These are phyloP conservation scores for Troglohyphantes excavatus DNA, from an alignment of 2,888 invertebrate genomes.

Conservation along the genomic window DNA sequence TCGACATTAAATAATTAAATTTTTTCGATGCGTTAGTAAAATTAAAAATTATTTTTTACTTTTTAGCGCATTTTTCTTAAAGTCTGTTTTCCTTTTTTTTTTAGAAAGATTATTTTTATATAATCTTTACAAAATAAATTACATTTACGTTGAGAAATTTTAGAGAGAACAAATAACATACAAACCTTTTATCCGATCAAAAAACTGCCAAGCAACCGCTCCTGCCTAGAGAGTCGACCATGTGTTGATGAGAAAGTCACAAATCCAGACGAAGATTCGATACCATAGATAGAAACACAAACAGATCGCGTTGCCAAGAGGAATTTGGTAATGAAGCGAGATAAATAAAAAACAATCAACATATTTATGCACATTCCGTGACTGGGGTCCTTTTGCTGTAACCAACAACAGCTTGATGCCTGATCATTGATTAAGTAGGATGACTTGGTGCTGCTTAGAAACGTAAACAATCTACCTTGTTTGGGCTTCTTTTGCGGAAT, in stretches of 20 bases:
- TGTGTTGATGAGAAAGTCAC: neutral
- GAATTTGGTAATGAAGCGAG: neutral
- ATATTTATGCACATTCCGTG: conserved; percentile 39
- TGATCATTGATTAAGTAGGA: conserved; percentile 15
- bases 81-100: too few species aligned
- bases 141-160: too few species aligned
- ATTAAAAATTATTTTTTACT: too few species aligned
- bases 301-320: conserved; percentile 47
- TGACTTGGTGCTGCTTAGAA: neutral
- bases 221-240: neutral
- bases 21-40: too few species aligned
- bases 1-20: too few species aligned
- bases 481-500: too few species aligned
- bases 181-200: neutral
- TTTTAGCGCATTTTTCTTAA: too few species aligned
- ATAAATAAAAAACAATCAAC: neutral
- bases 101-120: too few species aligned
- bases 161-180: neutral
- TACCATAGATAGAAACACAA: conserved; percentile 31
- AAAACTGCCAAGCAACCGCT: neutral
- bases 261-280: conserved; percentile 8
- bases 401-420: conserved; percentile 35
- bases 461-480: too few species aligned
- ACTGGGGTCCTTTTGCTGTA: conserved; percentile 2
- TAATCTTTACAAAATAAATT: too few species aligned